Evolutionary conservation across 35 echinoderm and acorn worm genomes (phyloP).

Genomic region (Apostichopus japonicus): DNA sequence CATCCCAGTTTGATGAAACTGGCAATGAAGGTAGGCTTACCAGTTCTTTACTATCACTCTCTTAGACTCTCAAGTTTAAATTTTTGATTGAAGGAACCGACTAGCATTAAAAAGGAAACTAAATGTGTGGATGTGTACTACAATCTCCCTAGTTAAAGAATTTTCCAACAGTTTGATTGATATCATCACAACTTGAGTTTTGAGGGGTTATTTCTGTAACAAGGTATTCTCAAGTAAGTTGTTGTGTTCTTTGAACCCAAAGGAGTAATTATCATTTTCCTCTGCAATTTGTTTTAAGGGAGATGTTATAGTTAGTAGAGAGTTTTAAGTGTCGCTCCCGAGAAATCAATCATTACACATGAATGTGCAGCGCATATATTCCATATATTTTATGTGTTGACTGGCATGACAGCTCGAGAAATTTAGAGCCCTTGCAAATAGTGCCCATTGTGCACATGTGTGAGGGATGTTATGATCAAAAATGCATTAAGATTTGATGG

Average conservation of each 20-base stretch:
- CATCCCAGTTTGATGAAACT: slow-evolving; percentile 84
- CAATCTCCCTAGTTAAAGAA: no score
- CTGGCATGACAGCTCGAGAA: slow-evolving; percentile 16
- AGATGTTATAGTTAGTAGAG: background rate
- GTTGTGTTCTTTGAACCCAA: slow-evolving; percentile 3
- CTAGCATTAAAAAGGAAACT: no score
- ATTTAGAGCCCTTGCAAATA: slow-evolving; percentile 4
- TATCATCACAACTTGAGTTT: no score
- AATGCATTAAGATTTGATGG: slow-evolving; percentile 47
- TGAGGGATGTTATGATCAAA: slow-evolving; percentile 33
- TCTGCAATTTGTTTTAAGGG: slow-evolving; percentile 1
- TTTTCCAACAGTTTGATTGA: no score
- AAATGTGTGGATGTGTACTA: no score
- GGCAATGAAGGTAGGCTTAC: slow-evolving; percentile 87
- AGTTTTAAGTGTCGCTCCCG: background rate
- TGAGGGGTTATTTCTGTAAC: background rate
- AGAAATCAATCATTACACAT: slow-evolving; percentile 5
- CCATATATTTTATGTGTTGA: background rate
- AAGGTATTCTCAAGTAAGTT: background rate
- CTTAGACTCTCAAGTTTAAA: no score
- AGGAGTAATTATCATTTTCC: background rate
- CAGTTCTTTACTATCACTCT: no score
- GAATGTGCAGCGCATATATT: background rate
- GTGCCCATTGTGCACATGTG: background rate
- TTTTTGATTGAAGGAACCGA: no score